Base-by-base conservation (phyloP, 2,888 invertebrate species). In the Mylabris sibirica region DNA sequence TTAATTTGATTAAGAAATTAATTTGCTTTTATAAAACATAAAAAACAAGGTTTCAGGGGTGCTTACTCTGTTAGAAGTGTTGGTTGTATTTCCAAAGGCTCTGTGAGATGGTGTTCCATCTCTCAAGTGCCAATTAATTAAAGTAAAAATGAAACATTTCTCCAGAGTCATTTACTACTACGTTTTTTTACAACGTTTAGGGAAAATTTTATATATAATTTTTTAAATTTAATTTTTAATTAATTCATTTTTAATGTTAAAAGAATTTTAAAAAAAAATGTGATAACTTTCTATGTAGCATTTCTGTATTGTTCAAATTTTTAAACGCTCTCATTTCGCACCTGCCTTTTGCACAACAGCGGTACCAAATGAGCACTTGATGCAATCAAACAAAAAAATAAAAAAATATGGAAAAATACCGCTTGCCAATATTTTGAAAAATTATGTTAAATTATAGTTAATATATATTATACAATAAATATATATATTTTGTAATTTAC, bases 401-500 rank as follows among this genome's bases (percentile, higher is more conserved):
- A 4, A 30, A 35, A 35, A 35, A n/a, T n/a, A n/a, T n/a, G n/a
- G n/a, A 14, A 41, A 69, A 73, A 72, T 78, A 76, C 78, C 77
- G 79, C 80, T 79, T 76, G 76, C 77, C 77, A 77, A 76, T 75
- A 76, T 69, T 78, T 78, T 77, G 69, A 72, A 73, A 74, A 71
- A 74, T 79, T 80, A 76, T 77, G 77, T 80, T 79, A 77, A 78
- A 68, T 75, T 77, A 80, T 79, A 79, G 76, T 78, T 75, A 72
- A 77, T 78, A 79, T 77, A 49, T 49, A 20, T 49, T 30, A 30
- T 30, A 30, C 30, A 30, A 49, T 49, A 49, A 49, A 49, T 49
- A 49, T 77, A 79, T 81, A 80, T 81, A 79, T 81, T 81, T 81
- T 80, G 75, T 80, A 79, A 75, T 80, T 80, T 80, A 79, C 79